Percentiles rank a stretch among this genome's conserved stretches.
Conservation (phyloP, 2,888 invertebrate species). For the Taphrorychus bicolor region DNA sequence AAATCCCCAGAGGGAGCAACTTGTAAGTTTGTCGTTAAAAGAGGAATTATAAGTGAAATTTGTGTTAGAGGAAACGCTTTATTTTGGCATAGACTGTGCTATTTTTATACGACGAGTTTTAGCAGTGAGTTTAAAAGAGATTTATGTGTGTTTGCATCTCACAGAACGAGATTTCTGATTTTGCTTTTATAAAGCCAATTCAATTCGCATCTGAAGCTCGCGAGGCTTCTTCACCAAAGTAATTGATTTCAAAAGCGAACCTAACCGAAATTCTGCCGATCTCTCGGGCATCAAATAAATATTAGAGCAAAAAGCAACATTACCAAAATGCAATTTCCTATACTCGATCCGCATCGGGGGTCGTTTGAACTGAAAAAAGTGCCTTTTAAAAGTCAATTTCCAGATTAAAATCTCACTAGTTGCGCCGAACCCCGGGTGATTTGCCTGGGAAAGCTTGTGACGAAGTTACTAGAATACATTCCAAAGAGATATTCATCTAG, state of each 20-base stretch:
- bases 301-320: not conserved
- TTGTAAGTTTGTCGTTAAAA: not conserved
- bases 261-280: not conserved
- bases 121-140: too few relatives aligned
- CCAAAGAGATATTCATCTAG: too few relatives aligned
- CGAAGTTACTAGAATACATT: not conserved
- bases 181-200: not conserved
- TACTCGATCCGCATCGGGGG: not conserved
- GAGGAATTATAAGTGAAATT: not conserved
- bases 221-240: not conserved
- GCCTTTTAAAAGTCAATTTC: not conserved
- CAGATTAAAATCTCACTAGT: not conserved
- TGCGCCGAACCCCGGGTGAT: not conserved
- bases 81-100: not conserved
- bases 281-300: not conserved
- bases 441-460: not conserved
- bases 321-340: not conserved
- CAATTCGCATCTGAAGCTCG: not conserved
- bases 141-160: too few relatives aligned
- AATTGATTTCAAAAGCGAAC: not conserved
- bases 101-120: not conserved
- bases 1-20: not conserved
- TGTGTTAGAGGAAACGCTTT: not conserved
- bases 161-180: not conserved
- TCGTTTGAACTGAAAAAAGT: not conserved